Base-by-base conservation (phyloP, 2,797 vertebrate species). In the Ficedula albicollis region DNA sequence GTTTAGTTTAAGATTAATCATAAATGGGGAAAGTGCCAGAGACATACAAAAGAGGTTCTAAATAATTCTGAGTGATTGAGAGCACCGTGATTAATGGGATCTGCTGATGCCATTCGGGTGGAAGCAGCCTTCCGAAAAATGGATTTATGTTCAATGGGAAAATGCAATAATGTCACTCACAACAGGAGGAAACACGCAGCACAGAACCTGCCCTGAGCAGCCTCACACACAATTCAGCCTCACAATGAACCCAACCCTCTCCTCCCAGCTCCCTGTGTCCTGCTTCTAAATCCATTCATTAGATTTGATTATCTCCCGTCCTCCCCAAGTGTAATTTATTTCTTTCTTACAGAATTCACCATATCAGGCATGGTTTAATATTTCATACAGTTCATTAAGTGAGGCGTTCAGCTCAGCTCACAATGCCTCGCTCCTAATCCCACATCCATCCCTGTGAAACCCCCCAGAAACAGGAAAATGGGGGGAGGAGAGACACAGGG, bases 41-140 rank as follows among this genome's bases (percentile, higher is more conserved):
- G 83, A 72, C 62, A 70, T 38, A 83, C 87, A 95, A 95, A 94
- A 92, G 92, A 91, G 66, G 74, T 83, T 93, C 82, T 97, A 96
- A 96, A 95, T 95, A 96, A 96, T 96, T 96, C 92, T 91, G 91
- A 94, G 90, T 96, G 95, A 97, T 96, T 94, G 96, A 96, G 93
- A 96, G 87, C 87, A 36, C 68, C 29, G 1, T 96, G 95, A 96
- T 97, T 96, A 96, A 97, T 97, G 95, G 93, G 83, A 94, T 88
- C 94, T 95, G 87, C 94, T 13, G 59, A 86, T 95, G 92, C 87
- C 91, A 90, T 94, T 78, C 0, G 44, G 83, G 92, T 81, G 91
- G 83, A 91, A 96, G 91, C 95, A 94, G 93, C 95, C 83, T 94
- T 96, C 94, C 20, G 2, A 94, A 95, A 95, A 96, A 97, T 90